Percentiles rank a stretch among this genome's conserved stretches.
Evolutionary conservation across 1,140 invertebrate genomes (phyloP).

Genomic region (Drosophila aff.): DNA sequence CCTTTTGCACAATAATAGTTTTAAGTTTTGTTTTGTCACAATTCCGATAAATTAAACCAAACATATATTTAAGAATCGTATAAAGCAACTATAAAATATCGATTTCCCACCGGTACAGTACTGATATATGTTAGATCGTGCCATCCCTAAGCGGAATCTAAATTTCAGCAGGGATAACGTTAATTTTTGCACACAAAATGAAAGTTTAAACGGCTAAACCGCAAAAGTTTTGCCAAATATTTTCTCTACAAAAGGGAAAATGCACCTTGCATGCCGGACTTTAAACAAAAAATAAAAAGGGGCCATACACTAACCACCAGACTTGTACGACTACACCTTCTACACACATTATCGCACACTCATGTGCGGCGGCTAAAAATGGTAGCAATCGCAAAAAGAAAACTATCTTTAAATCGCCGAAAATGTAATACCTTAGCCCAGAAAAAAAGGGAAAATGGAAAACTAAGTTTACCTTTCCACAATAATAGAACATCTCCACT

Average conservation of each 20-base stretch:
- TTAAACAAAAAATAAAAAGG: constrained; percentile 47
- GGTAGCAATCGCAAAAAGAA: neutral
- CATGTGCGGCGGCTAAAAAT: neutral
- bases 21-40: neutral
- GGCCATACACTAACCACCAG: constrained; percentile 5
- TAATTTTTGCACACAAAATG: constrained; percentile 20
- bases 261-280: constrained; percentile 52
- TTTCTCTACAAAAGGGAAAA: constrained; percentile 36
- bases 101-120: too few species aligned
- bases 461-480: neutral
- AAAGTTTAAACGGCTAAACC: constrained; percentile 19
- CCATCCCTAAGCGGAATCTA: neutral
- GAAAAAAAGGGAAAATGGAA: neutral
- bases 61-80: too few species aligned
- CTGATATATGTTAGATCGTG: too few species aligned
- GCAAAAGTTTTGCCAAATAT: constrained; percentile 38
- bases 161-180: constrained; percentile 4
- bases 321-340: neutral
- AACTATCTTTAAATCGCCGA: neutral
- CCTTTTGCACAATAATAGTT: neutral
- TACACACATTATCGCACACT: constrained; percentile 19
- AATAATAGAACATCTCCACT: neutral
- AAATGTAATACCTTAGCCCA: neutral
- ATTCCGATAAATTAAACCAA: too few species aligned
- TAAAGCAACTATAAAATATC: too few species aligned